Percentiles rank a stretch among this genome's conserved stretches.
Evolutionary conservation across 2,888 invertebrate genomes (phyloP).

Genomic region (Allacma fusca): DNA sequence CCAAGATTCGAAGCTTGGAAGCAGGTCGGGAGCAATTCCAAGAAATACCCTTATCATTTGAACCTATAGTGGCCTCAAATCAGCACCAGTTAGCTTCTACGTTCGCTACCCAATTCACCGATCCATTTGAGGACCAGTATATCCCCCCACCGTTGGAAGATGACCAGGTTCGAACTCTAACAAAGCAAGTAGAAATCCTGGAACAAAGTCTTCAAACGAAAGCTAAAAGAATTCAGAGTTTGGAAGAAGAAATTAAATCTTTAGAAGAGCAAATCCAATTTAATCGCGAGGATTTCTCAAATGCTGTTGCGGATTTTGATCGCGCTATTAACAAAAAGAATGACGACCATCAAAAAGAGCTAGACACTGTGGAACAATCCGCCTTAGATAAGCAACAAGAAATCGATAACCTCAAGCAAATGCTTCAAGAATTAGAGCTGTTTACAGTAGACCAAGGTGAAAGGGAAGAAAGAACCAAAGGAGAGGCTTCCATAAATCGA

Average conservation of each 20-base stretch:
- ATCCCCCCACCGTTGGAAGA: neutral
- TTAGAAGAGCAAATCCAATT: constrained; percentile 72
- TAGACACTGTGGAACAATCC: neutral
- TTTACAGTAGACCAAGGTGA: too few relatives aligned
- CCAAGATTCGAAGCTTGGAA: neutral
- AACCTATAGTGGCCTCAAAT: too few relatives aligned
- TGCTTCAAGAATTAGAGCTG: too few relatives aligned
- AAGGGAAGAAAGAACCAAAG: too few relatives aligned
- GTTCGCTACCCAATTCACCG: too few relatives aligned
- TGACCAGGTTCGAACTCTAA: constrained; percentile 60
- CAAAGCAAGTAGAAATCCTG: constrained; percentile 69
- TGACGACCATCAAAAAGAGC: constrained; percentile 5
- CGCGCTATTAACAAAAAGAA: constrained; percentile 30
- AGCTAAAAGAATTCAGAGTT: constrained; percentile 58
- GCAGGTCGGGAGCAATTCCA: neutral
- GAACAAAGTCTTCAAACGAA: constrained; percentile 69
- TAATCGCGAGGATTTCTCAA: constrained; percentile 61
- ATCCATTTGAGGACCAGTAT: too few relatives aligned
- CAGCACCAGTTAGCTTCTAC: too few relatives aligned
- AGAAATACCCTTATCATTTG: neutral
- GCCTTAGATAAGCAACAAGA: too few relatives aligned
- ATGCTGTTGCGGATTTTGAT: constrained; percentile 33
- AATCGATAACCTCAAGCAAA: too few relatives aligned
- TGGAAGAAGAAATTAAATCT: constrained; percentile 66
- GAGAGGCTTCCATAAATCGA: too few relatives aligned